These are phyloP conservation scores for Cosmia pyralina DNA, from an alignment of 2,888 invertebrate genomes.

Conservation along the genomic window DNA sequence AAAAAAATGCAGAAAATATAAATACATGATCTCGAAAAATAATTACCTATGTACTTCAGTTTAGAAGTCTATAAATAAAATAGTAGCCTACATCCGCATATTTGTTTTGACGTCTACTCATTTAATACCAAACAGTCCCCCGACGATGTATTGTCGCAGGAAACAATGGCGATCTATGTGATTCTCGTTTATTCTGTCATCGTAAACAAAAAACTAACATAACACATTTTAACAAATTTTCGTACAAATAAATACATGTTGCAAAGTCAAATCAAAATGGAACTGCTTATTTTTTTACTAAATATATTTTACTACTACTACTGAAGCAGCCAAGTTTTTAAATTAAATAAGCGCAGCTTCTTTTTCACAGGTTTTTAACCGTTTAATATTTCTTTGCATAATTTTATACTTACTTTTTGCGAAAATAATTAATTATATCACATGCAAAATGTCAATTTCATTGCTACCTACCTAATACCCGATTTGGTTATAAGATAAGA, in stretches of 20 bases:
- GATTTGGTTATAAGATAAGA: conserved; percentile 54
- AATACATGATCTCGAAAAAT: conserved; percentile 32
- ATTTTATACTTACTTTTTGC: conserved; percentile 30
- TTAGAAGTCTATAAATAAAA: conserved; percentile 18
- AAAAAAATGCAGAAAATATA: conserved; percentile 46
- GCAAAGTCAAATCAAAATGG: conserved; percentile 27
- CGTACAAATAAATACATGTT: conserved; percentile 30
- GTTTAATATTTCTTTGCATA: conserved; percentile 35
- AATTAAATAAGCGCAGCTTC: conserved; percentile 1
- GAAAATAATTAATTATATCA: conserved; percentile 51
- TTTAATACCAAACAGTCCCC: conserved; percentile 24
- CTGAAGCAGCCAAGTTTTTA: conserved; percentile 11
- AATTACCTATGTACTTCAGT: conserved; percentile 6
- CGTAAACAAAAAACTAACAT: conserved; percentile 23
- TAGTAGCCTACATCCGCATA: conserved; percentile 12
- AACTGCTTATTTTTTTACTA: not conserved
- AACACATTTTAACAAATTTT: conserved; percentile 25
- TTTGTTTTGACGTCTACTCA: conserved; percentile 26
- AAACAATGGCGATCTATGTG: conserved; percentile 35
- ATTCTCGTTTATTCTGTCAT: conserved; percentile 10
- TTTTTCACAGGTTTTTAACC: conserved; percentile 30
- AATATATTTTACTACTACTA: conserved; percentile 7
- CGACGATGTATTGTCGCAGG: conserved; percentile 29
- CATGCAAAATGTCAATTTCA: conserved; percentile 57
- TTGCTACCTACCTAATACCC: conserved; percentile 59